Conservation (phyloP, 1,140 invertebrate genomes). For the Zaprionus inermis region DNA sequence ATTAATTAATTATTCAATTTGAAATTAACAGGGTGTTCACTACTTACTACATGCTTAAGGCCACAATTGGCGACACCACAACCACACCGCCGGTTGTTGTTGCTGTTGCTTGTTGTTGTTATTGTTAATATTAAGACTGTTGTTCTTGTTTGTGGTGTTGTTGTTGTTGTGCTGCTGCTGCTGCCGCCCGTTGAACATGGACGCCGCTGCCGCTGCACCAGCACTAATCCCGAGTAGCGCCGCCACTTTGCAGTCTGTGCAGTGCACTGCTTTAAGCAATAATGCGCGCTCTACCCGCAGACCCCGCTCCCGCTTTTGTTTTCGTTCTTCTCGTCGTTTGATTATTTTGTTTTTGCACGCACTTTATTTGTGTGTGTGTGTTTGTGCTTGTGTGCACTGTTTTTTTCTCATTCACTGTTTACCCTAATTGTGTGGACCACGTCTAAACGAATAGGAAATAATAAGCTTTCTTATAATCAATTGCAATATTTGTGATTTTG, state of each 20-base stretch:
- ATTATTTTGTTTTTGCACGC: conserved; percentile 59
- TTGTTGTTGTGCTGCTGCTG: conserved; percentile 53
- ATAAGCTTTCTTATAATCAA: conserved; percentile 24
- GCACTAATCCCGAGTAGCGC: conserved; percentile 72
- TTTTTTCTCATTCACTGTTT: conserved; percentile 24
- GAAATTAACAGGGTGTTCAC: conserved; percentile 17
- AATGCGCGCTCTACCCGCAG: conserved; percentile 48
- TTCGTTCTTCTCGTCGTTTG: conserved; percentile 52
- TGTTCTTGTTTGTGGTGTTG: conserved; percentile 48
- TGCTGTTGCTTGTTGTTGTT: conserved; percentile 56
- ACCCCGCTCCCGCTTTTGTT: conserved; percentile 31
- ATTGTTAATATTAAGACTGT: conserved; percentile 51
- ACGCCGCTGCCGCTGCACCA: conserved; percentile 77
- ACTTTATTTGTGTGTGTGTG: conserved; percentile 50
- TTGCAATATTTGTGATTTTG: conserved; percentile 37
- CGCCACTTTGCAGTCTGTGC: conserved; percentile 80
- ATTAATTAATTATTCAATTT: conserved; percentile 1
- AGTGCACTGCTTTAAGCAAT: conserved; percentile 60
- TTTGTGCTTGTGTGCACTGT: conserved; percentile 23
- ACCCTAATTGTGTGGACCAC: conserved; percentile 14
- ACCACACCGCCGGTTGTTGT: conserved; percentile 65
- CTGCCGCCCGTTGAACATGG: conserved; percentile 69
- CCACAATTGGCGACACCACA: conserved; percentile 81
- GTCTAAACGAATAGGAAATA: conserved; percentile 31
- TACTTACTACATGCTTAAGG: conserved; percentile 84